Conservation (phyloP, 2,888 invertebrate genomes). For the Globia sparganii region DNA sequence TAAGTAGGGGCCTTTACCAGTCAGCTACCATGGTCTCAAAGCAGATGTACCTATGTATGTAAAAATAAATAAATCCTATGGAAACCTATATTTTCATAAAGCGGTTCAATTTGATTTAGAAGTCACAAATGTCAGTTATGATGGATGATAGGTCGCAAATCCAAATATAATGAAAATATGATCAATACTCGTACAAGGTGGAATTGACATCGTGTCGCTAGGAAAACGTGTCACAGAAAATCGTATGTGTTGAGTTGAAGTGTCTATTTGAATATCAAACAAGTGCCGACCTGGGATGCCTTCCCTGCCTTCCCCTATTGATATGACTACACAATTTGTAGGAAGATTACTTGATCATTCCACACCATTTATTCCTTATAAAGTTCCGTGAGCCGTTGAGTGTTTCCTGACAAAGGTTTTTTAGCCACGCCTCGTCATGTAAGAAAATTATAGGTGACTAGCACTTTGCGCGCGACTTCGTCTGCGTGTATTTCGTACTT, state of each 20-base stretch:
- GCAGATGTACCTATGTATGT: not conserved
- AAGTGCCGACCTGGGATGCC: conserved; percentile 1
- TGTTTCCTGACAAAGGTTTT: not conserved
- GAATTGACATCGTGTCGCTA: conserved; percentile 12
- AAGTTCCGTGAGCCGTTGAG: not conserved
- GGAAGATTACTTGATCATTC: conserved; percentile 35
- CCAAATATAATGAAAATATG: conserved; percentile 32
- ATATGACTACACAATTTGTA: conserved; percentile 12
- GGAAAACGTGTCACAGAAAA: conserved; percentile 26
- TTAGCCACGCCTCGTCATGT: not conserved
- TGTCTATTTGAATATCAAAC: conserved; percentile 47
- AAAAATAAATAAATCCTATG: not conserved
- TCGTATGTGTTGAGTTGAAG: conserved; percentile 30
- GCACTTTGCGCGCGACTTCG: too few species aligned
- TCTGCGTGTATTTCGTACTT: too few species aligned
- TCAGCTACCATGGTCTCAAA: not conserved
- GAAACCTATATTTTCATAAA: not conserved
- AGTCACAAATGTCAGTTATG: conserved; percentile 9
- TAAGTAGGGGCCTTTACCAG: too few species aligned
- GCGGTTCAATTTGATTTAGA: conserved; percentile 20
- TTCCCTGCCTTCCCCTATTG: not conserved
- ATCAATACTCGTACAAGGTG: conserved; percentile 28
- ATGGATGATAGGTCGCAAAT: conserved; percentile 34
- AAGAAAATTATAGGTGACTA: not conserved
- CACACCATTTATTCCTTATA: conserved; percentile 12